Base-by-base conservation (phyloP, 2,113 vertebrate genomes). In the Oryzias curvinotus region DNA sequence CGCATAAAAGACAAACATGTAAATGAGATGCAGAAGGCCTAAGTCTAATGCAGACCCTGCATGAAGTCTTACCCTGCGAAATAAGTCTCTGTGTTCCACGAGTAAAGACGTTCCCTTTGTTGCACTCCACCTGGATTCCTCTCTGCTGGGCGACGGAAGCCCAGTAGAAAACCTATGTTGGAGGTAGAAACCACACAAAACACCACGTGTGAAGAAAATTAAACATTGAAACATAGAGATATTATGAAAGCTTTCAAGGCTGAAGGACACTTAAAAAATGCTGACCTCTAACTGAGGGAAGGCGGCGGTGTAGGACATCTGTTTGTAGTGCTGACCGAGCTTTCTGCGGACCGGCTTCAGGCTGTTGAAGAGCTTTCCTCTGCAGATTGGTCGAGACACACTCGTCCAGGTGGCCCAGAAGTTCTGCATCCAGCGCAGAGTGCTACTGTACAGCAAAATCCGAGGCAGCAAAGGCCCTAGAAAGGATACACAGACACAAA, bases 351-450 rank as follows among this genome's bases (percentile, higher is more conserved):
- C 78, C 2, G 95, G 96, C 68, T 81, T 94, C 84, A 98, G 87
- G 86, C 96, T 98, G 79, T 94, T 93, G 73, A 99, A 98, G 75
- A 99, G 96, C 72, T 96, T 96, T 57, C 97, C 97, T 30, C 96
- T 92, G 85, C 97, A 98, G 84, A 99, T 96, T 18, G 97, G 97
- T 14, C 95, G 93, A 0, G 96, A 98, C 52, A 98, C 94, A 0
- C 93, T 94, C 61, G 94, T 98, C 96, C 96, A 98, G 0, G 95
- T 98, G 68, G 97, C 96, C 96, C 96, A 98, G 67, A 99, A 99
- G 88, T 98, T 99, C 80, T 99, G 97, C 96, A 99, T 98, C 97
- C 97, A 99, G 60, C 97, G 97, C 62, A 99, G 87, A 1, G 97
- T 99, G 90, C 95, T 98, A 90, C 97, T 98, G 77, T 99, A 99